Base-by-base conservation (phyloP, 2,888 invertebrate species). In the Tetropium fuscum region DNA sequence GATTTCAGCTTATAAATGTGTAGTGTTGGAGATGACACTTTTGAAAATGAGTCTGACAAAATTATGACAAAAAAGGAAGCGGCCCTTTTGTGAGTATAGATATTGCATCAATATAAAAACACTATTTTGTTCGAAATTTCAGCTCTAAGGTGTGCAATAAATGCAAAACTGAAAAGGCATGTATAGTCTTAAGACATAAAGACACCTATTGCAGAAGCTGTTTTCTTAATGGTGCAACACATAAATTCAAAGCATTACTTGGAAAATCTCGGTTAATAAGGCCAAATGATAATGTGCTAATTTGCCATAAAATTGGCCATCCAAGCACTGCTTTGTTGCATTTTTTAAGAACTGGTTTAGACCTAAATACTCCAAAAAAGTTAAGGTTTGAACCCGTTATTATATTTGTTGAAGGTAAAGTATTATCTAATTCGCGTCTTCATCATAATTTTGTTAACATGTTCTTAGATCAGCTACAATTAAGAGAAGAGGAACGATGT, bases 201-300 rank as follows among this genome's bases (percentile, higher is more conserved):
- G 88, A 90, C 73, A 80, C 84, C 16, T 92, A 93, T 78, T 94
- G 94, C 76, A 82, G 88, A 67, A 78, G 81, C 5, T 97, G 96
- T 80, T 96, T 96, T 78, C 72, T 91, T 55, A 75, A 80, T 0
- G 87, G 86, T 69, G 86, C 87, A 1, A 88, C 88, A 30, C 96
- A 96, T 78, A 96, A 96, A 80, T 96, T 96, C 79, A 88, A 95
- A 70, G 90, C 95, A 1, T 87, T 92, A 15, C 85, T 97, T 58
- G 97, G 96, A 2, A 95, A 95, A 81, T 90, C 91, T 32, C 90
- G 88, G 76, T 80, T 90, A 51, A 84, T 94, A 49, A 83, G 85
- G 36, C 85, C 87, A 38, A 87, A 87, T 58, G 91, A 93, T 76
- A 84, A 82, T 55, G 87, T 93, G 47, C 78, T 95, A 49, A 78